Evolutionary conservation across 2,797 vertebrate genomes (phyloP).

Genomic region (Hemibagrus guttatus): DNA sequence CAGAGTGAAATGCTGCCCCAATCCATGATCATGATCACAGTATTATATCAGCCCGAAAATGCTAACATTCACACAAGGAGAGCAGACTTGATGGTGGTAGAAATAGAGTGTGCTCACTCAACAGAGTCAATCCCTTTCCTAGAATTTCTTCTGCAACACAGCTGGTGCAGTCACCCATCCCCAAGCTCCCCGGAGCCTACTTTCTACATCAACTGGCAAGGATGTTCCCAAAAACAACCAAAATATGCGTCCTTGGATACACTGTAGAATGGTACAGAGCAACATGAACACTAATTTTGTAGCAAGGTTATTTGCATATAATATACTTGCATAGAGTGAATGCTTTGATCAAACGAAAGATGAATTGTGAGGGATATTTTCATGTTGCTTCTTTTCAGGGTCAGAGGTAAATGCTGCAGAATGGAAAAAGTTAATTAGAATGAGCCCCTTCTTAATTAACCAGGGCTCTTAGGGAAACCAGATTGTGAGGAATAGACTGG

Average conservation of each 20-base stretch:
- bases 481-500: constrained; percentile 8
- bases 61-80: neutral
- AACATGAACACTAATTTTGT: neutral
- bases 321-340: neutral
- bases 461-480: constrained; percentile 65
- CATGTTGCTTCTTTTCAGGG: constrained; percentile 60
- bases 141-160: constrained; percentile 19
- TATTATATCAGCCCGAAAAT: neutral
- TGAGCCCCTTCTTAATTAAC: constrained; percentile 68
- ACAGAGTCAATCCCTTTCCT: neutral
- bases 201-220: constrained; percentile 6
- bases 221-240: neutral
- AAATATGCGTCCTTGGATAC: neutral
- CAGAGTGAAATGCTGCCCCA: too few species aligned
- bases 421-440: constrained; percentile 69
- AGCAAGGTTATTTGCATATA: neutral
- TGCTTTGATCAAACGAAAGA: neutral
- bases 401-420: constrained; percentile 62
- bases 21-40: neutral
- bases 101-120: neutral
- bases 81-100: neutral
- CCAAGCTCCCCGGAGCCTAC: neutral
- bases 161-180: constrained; percentile 15
- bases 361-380: constrained; percentile 37
- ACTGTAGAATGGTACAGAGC: neutral